These are phyloP conservation scores for Aplysina aerophoba DNA, from an alignment of 37 sponge, comb jelly and placozoan genomes.

Conservation along the genomic window DNA sequence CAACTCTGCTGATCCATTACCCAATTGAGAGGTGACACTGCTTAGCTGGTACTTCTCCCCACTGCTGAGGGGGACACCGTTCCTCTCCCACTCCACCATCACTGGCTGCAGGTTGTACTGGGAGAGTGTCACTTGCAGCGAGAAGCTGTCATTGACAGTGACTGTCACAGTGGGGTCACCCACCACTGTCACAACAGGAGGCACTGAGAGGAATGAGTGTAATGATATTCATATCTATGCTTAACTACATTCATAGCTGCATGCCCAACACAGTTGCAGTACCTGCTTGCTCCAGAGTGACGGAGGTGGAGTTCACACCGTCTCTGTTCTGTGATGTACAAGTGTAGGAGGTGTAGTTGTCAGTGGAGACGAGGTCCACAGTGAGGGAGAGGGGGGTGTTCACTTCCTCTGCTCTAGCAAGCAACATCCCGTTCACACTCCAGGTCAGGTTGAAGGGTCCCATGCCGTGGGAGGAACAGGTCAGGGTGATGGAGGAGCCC, in stretches of 20 bases:
- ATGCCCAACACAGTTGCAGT: too few relatives aligned
- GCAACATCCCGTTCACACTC: background rate
- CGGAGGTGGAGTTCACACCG: background rate
- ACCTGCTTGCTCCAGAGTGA: conserved; percentile 9
- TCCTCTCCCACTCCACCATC: conserved; percentile 22
- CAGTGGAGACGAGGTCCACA: background rate
- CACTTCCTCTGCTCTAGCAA: background rate
- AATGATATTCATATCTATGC: too few relatives aligned
- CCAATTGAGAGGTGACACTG: background rate
- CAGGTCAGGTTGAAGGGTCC: conserved; percentile 21
- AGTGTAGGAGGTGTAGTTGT: conserved; percentile 21
- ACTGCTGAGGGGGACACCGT: background rate
- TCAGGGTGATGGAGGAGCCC: background rate
- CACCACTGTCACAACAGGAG: background rate
- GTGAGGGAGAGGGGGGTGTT: background rate
- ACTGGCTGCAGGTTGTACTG: conserved; percentile 39
- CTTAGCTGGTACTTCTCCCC: conserved; percentile 2
- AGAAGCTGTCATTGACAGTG: background rate
- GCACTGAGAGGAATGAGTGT: background rate
- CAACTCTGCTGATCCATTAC: conserved; percentile 14
- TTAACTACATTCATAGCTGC: too few relatives aligned
- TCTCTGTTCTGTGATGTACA: background rate
- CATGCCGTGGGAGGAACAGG: conserved; percentile 10
- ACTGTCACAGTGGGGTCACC: background rate
- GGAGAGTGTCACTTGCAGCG: conserved; percentile 13